These are phyloP conservation scores for Gyps fulvus DNA, from an alignment of 2,113 vertebrate genomes.

Conservation along the genomic window DNA sequence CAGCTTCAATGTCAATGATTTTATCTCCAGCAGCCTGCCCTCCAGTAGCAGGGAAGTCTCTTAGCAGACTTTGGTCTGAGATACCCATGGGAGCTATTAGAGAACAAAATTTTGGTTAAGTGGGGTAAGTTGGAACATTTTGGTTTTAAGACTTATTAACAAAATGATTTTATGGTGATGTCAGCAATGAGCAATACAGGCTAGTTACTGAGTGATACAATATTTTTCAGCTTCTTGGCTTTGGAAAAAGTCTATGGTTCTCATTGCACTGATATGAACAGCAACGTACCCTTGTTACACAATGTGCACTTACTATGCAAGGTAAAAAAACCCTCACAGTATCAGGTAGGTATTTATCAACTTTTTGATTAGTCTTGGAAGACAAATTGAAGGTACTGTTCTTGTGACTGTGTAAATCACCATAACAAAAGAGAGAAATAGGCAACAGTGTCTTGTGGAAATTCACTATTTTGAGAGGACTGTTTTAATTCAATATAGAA, in stretches of 20 bases:
- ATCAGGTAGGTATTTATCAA: neutral
- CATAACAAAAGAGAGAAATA: neutral
- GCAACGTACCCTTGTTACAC: neutral
- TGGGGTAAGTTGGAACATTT: neutral
- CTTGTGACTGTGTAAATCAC: neutral
- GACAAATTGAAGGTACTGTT: neutral
- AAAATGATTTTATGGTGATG: neutral
- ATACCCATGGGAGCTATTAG: slow-evolving; percentile 81
- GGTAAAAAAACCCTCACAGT: neutral
- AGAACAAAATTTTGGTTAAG: neutral
- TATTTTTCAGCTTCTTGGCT: neutral
- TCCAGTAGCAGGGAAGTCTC: slow-evolving; percentile 48
- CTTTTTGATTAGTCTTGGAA: neutral
- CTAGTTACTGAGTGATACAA: neutral
- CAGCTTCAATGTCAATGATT: slow-evolving; percentile 34
- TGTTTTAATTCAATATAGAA: neutral
- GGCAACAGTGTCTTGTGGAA: neutral
- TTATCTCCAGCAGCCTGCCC: slow-evolving; percentile 56
- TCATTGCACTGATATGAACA: neutral
- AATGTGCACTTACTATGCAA: neutral
- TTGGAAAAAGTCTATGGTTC: neutral
- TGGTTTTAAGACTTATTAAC: neutral
- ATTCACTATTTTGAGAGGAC: neutral
- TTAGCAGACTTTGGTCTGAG: slow-evolving; percentile 74
- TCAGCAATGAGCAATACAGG: neutral